Percentiles rank a stretch among this genome's conserved stretches.
Evolutionary conservation across 2,797 vertebrate species (phyloP).

Genomic region (Sebastes wilsoni): DNA sequence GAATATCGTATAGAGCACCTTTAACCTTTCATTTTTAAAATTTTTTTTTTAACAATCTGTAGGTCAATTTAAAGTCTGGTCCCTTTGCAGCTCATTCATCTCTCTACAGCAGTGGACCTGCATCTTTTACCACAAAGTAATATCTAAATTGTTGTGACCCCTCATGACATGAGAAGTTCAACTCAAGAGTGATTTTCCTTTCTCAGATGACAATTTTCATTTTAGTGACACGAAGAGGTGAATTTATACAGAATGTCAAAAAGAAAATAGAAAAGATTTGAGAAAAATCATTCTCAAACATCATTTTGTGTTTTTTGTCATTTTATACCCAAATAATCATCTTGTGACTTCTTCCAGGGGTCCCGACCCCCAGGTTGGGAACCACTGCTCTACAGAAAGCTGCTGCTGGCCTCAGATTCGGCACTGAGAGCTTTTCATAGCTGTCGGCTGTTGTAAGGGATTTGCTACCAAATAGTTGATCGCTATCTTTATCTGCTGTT

Average conservation of each 20-base stretch:
- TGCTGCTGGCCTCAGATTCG: slow-evolving; percentile 12
- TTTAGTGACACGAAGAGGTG: background rate
- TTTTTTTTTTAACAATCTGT: background rate
- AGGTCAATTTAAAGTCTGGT: background rate
- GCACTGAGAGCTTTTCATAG: slow-evolving; percentile 40
- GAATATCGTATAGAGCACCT: too few relatives aligned
- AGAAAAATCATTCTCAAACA: background rate
- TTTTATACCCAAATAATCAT: background rate
- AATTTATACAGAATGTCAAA: background rate
- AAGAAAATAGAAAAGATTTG: background rate
- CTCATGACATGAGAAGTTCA: background rate
- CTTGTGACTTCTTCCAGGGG: background rate
- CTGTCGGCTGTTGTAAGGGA: slow-evolving; percentile 29
- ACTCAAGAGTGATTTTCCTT: background rate
- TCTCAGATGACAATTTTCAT: background rate
- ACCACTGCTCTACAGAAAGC: background rate
- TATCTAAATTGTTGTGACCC: too few relatives aligned
- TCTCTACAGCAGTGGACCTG: background rate
- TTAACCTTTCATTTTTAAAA: too few relatives aligned
- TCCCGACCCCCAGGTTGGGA: background rate
- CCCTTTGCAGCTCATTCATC: background rate
- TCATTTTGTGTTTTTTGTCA: background rate
- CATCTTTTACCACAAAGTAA: background rate
- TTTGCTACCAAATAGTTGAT: slow-evolving; percentile 30
- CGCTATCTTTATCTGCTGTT: slow-evolving; percentile 62